Base-by-base conservation (phyloP, 2,113 vertebrate genomes). In the Cephalopholis sonnerati region DNA sequence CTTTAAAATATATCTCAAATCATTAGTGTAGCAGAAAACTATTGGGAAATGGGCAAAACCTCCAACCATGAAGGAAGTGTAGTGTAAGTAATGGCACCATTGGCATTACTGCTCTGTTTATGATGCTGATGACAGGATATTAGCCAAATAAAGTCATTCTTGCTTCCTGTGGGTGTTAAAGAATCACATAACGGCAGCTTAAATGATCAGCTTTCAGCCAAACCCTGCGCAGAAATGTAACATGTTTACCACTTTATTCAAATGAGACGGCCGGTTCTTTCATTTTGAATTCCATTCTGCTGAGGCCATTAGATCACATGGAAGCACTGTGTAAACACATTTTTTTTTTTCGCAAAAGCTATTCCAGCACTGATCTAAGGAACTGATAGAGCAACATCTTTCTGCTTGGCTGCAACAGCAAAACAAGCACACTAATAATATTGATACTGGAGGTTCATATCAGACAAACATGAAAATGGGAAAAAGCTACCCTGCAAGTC, bases 241-340 rank as follows among this genome's bases (percentile, higher is more conserved):
- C 15, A 39, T 78, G n/a, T 64, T 64, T 51, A 18, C 12, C 57
- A 50, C 15, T 39, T 79, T 41, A 83, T 71, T 58, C 39, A 71
- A 51, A 57, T 64, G 73, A 76, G 57, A 54, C 1, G 8, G 18
- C 25, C 20, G 9, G 8, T n/a, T 63, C 63, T 29, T 67, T 41
- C 10, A 69, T 29, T n/a, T 54, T 62, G 16, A 69, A 25, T 63
- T 7, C n/a, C 41, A 41, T 74, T 57, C 62, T 64, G 22, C 50
- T 36, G 73, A 48, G 8, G 13, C 25, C 54, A 39, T 53, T 68
- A 57, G 46, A 62, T 68, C 17, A 63, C 20, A 59, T 20, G 5
- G 44, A 68, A 70, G 4, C 18, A n/a, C 59, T 25, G 22, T 13
- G 29, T 67, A 24, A 62, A 79, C 67, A 63, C 2, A 1, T 70